Conservation (phyloP, 2,797 vertebrate species). For the Eupleurogrammus muticus region DNA sequence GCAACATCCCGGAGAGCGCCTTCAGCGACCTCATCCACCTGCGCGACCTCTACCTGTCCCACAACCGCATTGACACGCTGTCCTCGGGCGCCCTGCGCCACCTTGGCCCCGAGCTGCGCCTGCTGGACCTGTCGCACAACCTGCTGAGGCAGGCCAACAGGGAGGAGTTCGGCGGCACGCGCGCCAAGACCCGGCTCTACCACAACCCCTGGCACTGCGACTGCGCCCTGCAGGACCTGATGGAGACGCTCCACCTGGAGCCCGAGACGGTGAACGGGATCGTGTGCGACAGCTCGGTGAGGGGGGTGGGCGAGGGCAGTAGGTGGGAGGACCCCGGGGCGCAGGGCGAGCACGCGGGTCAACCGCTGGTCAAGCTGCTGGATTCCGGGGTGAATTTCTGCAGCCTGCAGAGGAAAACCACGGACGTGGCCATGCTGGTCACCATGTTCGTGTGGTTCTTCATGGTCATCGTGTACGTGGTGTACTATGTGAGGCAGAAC, state of each 20-base stretch:
- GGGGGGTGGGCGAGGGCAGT: constrained; percentile 77
- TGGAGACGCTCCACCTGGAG: constrained; percentile 84
- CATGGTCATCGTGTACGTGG: constrained; percentile 83
- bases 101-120: constrained; percentile 78
- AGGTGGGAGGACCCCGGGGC: constrained; percentile 82
- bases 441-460: constrained; percentile 88
- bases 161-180: constrained; percentile 74
- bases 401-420: constrained; percentile 84
- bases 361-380: constrained; percentile 81
- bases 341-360: constrained; percentile 78
- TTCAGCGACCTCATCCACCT: constrained; percentile 81
- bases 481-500: constrained; percentile 86
- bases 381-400: constrained; percentile 86
- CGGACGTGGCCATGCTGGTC: constrained; percentile 84
- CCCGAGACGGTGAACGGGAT: constrained; percentile 77
- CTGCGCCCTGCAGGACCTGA: constrained; percentile 85
- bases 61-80: constrained; percentile 85
- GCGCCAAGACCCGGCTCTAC: constrained; percentile 82
- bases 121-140: constrained; percentile 86
- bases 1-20: constrained; percentile 77
- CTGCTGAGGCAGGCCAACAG: constrained; percentile 75
- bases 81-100: constrained; percentile 80
- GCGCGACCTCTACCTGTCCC: constrained; percentile 83
- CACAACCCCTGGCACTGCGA: constrained; percentile 88
- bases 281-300: constrained; percentile 76